Evolutionary conservation across 2,797 vertebrate genomes (phyloP).

Genomic region (Urocyon cinereoargenteus): DNA sequence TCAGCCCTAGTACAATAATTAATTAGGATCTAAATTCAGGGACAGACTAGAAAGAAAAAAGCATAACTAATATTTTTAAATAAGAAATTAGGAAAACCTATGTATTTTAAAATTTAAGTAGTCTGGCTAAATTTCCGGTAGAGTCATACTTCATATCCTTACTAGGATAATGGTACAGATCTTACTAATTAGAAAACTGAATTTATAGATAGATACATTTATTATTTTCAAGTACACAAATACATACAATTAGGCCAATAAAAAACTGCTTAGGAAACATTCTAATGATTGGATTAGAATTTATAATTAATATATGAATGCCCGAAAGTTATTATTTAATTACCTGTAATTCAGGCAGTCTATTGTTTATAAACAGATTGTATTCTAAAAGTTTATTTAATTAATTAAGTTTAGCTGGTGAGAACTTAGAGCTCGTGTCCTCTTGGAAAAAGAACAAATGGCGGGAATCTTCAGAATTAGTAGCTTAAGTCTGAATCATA

Average conservation of each 20-base stretch:
- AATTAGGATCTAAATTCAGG: constrained; percentile 38
- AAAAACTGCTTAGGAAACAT: background rate
- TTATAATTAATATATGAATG: background rate
- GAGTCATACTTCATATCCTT: background rate
- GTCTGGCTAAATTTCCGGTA: constrained; percentile 11
- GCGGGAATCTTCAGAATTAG: background rate
- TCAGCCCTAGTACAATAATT: background rate
- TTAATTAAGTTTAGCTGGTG: constrained; percentile 8
- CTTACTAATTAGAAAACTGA: background rate
- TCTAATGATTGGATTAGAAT: constrained; percentile 31
- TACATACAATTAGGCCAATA: background rate
- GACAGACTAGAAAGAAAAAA: constrained; percentile 24
- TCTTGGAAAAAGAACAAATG: background rate
- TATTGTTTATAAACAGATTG: constrained; percentile 30
- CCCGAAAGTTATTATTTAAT: background rate
- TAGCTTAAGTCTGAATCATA: background rate
- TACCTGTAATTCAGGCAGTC: background rate
- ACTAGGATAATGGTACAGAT: background rate
- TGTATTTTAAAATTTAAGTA: constrained; percentile 26
- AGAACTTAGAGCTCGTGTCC: background rate
- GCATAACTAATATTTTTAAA: background rate
- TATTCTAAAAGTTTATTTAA: background rate
- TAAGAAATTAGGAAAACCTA: constrained; percentile 2
- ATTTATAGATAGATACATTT: background rate
- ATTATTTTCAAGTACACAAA: background rate